Conservation (phyloP, 1,140 invertebrate genomes). For the Popillia japonica region DNA sequence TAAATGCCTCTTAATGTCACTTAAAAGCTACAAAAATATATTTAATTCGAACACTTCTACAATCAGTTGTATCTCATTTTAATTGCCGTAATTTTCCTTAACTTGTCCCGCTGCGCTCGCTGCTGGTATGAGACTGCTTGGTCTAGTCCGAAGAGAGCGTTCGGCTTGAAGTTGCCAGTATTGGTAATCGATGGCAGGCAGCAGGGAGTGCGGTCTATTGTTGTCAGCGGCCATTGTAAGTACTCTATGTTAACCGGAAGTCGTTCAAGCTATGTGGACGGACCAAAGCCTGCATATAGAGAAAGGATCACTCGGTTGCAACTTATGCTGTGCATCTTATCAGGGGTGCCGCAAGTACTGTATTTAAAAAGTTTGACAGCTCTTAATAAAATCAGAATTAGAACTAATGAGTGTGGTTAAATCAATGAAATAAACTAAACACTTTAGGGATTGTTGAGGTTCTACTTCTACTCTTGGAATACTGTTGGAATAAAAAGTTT, state of each 20-base stretch:
- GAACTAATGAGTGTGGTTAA: no score
- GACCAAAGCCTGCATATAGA: constrained; percentile 4
- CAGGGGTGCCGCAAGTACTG: neutral
- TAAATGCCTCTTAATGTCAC: no score
- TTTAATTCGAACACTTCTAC: no score
- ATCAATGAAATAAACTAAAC: no score
- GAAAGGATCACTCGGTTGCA: neutral
- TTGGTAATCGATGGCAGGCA: constrained; percentile 45
- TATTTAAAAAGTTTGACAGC: no score
- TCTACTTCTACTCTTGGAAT: no score
- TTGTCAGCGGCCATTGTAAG: constrained; percentile 48
- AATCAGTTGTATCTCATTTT: neutral
- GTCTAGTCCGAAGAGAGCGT: constrained; percentile 37
- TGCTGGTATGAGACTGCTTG: neutral
- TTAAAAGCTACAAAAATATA: no score
- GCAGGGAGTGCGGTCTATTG: constrained; percentile 45
- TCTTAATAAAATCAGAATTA: no score
- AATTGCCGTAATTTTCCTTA: neutral
- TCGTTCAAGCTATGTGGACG: constrained; percentile 34
- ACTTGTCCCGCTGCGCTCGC: neutral
- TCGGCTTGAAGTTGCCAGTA: constrained; percentile 43
- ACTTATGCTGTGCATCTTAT: neutral
- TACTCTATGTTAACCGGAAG: constrained; percentile 44
- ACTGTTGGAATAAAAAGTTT: no score
- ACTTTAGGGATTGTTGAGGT: no score